phyloP scores from a whole-genome alignment of 2,888 invertebrate genomes.

The Catocala fraxini region DNA sequence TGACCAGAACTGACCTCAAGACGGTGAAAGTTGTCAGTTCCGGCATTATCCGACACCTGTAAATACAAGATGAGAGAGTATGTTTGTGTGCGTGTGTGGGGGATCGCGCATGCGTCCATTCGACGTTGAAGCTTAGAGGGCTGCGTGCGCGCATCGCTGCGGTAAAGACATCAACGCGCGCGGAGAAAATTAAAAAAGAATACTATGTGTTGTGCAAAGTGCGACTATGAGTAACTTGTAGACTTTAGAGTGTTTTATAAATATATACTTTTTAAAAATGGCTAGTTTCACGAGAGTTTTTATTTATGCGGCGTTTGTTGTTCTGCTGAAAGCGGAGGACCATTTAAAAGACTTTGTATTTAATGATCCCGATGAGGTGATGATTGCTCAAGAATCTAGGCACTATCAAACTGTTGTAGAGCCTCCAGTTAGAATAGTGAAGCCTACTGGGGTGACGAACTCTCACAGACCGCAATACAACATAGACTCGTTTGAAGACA shows the following conservation, averaged over 20 bases:
- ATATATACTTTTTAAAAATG: conserved; percentile 55
- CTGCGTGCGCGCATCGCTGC: conserved; percentile 71
- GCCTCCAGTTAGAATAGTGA: conserved; percentile 71
- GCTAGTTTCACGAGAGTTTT: conserved; percentile 53
- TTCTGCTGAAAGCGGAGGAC: conserved; percentile 60
- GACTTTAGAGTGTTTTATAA: conserved; percentile 16
- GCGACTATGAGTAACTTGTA: conserved; percentile 36
- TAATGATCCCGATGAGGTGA: conserved; percentile 74
- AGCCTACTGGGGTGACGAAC: conserved; percentile 76
- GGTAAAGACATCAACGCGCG: conserved; percentile 59
- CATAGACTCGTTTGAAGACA: conserved; percentile 75
- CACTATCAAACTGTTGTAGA: conserved; percentile 75
- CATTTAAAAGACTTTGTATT: conserved; percentile 74
- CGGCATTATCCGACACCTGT: conserved; percentile 81
- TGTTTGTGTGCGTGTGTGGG: conserved; percentile 66
- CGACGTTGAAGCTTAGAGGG: conserved; percentile 65
- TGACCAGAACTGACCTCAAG: conserved; percentile 68
- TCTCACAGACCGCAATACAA: conserved; percentile 83
- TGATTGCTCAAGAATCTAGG: conserved; percentile 82
- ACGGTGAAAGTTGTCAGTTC: conserved; percentile 82
- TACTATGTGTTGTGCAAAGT: conserved; percentile 47
- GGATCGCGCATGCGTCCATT: conserved; percentile 70
- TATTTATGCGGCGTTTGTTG: conserved; percentile 56
- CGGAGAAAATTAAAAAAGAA: conserved; percentile 30
- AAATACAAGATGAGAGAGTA: conserved; percentile 71